Evolutionary conservation across 92 coral and sea anemone genomes (phyloP), one percentile per base, ranked within the genome.

Genomic region (Palythoa grandiflora): DNA sequence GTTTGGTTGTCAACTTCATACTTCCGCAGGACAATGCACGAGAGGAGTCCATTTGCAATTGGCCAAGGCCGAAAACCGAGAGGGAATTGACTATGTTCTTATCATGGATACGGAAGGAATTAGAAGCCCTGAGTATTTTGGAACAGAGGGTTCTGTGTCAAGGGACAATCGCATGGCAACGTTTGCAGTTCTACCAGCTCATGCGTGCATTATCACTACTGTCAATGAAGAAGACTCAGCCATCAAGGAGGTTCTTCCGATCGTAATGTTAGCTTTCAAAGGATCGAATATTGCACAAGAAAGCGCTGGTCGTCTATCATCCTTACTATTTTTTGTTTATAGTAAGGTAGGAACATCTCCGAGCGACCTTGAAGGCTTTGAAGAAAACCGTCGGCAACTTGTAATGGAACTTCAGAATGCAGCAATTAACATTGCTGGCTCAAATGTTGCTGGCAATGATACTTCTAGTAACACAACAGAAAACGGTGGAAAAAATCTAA

Each of bases 31-130:
- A 39, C 75, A 85, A 74, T 88, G 91, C 19, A 88, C 91, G 12
- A 86, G 91, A n/a, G 91, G 91, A 52, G 91, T 85, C 47, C 84
- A 79, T 66, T 77, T 78, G 38, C 79, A 75, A 35, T 48, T 75
- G 20, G 71, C 71, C n/a, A 78, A 59, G 12, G 83, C 91, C 20
- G 77, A 88, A 14, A 50, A 48, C 39, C 61, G 79, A 1, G 79
- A 75, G n/a, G 79, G 79, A 6, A 79, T 78, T 61, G 91, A 88
- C 65, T 88, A 88, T 71, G 71, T 88, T 17, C 71, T 88, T 66
- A 80, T 88, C 17, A 88, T 88, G 50, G 90, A 88, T 63, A 88
- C 90, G 9, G 90, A 88, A 38, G 90, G 90, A 52, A 75, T 88
- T 40, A 79, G 87, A 54, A 75, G 79, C 38, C 79, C 79, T 3